Evolutionary conservation across 2,797 vertebrate genomes (phyloP), one percentile per base, ranked within the genome.

Genomic region (Streptopelia turtur): DNA sequence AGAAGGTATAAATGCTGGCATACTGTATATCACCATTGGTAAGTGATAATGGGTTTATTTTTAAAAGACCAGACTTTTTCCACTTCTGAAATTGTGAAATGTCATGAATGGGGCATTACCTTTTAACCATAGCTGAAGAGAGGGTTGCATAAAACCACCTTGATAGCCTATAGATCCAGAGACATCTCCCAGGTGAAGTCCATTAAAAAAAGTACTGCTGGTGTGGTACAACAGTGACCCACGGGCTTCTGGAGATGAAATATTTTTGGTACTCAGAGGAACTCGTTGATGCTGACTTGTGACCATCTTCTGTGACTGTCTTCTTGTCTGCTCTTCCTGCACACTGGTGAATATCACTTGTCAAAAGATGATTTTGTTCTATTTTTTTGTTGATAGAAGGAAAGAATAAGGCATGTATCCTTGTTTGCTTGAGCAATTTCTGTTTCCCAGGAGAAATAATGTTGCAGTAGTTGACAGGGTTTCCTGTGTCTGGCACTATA

Each of bases 21-120:
- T 68, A 28, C 56, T n/a, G 15, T 85, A 60, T 89, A 91, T 95
- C 30, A 4, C 50, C 37, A 35, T 71, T 86, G n/a, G 2, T 63
- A 63, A 63, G n/a, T 22, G 15, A 3, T 55, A 85, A 45, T 60
- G 17, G 20, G 8, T 74, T 85, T 83, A 16, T 45, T 95, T 77
- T 57, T 31, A 53, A 77, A 94, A 81, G 9, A 71, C 16, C 39
- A 14, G 23, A 33, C 25, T 79, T 78, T 59, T 49, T 88, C 82
- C 64, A 31, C 43, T 70, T 70, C 20, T 37, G 71, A 74, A 70
- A 55, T 27, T 5, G 16, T 53, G 50, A 81, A 79, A 53, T 43
- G 33, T 25, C 37, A 11, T 23, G 21, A 78, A 37, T 3, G n/a
- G 63, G 71, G 16, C 0, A 0, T 87, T 76, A 56, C 17, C 11